Percentiles rank a stretch among this genome's conserved stretches.
Conservation (phyloP, 2,888 invertebrate genomes). For the Tiphia femorata region DNA sequence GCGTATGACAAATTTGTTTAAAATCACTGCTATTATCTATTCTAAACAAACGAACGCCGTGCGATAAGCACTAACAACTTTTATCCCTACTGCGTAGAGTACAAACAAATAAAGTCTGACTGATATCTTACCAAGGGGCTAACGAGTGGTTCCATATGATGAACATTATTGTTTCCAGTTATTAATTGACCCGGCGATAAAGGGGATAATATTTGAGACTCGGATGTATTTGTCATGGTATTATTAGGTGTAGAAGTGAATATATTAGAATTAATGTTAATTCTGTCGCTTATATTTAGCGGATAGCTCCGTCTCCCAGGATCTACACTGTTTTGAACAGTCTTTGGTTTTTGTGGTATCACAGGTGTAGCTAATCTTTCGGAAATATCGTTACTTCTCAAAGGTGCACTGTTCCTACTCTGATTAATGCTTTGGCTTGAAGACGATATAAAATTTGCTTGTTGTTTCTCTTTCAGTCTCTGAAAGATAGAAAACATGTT, state of each 20-base stretch:
- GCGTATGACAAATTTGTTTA: too few relatives aligned
- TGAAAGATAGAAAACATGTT: slow-evolving; percentile 16
- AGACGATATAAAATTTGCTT: slow-evolving; percentile 10
- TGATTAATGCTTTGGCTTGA: slow-evolving; percentile 33
- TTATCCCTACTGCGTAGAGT: too few relatives aligned
- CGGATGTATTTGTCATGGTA: neutral
- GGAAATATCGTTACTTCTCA: slow-evolving; percentile 11
- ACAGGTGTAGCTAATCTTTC: slow-evolving; percentile 23
- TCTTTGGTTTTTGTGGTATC: slow-evolving; percentile 41
- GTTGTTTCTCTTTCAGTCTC: slow-evolving; percentile 40
- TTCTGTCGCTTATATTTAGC: slow-evolving; percentile 20
- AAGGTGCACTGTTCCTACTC: slow-evolving; percentile 10
- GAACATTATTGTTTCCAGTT: slow-evolving; percentile 9
- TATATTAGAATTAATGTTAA: slow-evolving; percentile 19
- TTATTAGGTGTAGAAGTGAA: slow-evolving; percentile 1
- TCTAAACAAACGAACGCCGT: too few relatives aligned
- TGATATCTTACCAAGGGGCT: slow-evolving; percentile 10
- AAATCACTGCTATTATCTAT: too few relatives aligned
- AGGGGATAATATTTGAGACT: slow-evolving; percentile 24
- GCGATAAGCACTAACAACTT: too few relatives aligned
- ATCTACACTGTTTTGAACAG: slow-evolving; percentile 23
- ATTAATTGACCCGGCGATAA: slow-evolving; percentile 32
- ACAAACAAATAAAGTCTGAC: too few relatives aligned
- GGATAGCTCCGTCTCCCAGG: slow-evolving; percentile 5
- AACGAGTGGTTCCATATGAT: neutral